Percentiles rank a stretch among this genome's conserved stretches.
phyloP scores from a whole-genome alignment of 30 jellyfish, hydroid and myxozoan species.

The Chrysaora quinquecirrha region DNA sequence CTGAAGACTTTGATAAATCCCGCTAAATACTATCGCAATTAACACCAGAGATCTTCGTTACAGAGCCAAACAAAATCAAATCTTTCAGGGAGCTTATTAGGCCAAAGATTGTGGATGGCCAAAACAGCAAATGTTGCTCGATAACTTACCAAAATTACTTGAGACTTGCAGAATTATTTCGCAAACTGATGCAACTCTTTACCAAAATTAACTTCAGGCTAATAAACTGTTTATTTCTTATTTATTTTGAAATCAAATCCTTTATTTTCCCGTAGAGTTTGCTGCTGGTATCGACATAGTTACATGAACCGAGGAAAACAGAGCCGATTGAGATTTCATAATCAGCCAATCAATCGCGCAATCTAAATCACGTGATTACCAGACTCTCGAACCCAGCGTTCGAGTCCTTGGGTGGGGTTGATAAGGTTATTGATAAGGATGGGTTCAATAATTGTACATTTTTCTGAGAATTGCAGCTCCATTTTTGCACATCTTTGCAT shows the following conservation, averaged over 20 bases:
- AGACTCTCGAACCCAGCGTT: too few relatives aligned
- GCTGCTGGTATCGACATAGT: constrained; percentile 6
- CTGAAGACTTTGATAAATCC: neutral
- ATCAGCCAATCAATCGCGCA: neutral
- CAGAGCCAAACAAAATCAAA: too few relatives aligned
- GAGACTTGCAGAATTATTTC: neutral
- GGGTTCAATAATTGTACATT: too few relatives aligned
- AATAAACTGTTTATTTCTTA: neutral
- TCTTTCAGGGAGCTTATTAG: too few relatives aligned
- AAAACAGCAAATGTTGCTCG: neutral
- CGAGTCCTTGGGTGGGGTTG: too few relatives aligned
- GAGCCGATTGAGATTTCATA: neutral
- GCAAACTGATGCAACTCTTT: neutral
- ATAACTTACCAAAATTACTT: neutral
- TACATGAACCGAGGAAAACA: neutral
- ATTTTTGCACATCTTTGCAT: too few relatives aligned
- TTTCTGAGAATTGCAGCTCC: too few relatives aligned
- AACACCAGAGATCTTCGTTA: too few relatives aligned
- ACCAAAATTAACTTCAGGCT: too few relatives aligned
- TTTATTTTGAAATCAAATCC: neutral
- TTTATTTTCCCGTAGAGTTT: neutral
- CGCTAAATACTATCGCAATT: too few relatives aligned
- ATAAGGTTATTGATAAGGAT: too few relatives aligned
- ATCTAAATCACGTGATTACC: neutral
- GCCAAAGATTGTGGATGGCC: too few relatives aligned